A percentile compares a stretch with the other conserved stretches of the same genome.
Conservation (phyloP, 2,113 vertebrate species). For the Gobius niger region DNA sequence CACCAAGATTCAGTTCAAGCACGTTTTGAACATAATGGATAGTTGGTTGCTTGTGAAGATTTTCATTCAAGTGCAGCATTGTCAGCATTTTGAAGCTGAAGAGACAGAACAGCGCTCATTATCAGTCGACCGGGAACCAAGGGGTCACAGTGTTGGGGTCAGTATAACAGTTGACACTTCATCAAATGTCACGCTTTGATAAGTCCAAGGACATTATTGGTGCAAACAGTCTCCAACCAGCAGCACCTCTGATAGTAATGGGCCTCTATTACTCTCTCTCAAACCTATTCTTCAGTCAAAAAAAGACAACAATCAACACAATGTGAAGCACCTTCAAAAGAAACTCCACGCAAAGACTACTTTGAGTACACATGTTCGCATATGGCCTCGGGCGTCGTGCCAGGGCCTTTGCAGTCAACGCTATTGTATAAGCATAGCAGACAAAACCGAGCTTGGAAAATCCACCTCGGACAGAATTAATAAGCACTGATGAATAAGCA, state of each 20-base stretch:
- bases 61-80: background rate
- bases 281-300: background rate
- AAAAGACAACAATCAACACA: background rate
- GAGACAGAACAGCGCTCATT: slow-evolving; percentile 11
- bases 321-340: background rate
- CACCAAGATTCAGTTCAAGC: too few relatives aligned
- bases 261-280: background rate
- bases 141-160: slow-evolving; percentile 33
- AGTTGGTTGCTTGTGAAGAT: too few relatives aligned
- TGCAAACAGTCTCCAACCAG: slow-evolving; percentile 42
- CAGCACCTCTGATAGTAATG: slow-evolving; percentile 19
- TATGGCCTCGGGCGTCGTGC: slow-evolving; percentile 24
- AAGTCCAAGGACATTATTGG: slow-evolving; percentile 61
- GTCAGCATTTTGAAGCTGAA: slow-evolving; percentile 19
- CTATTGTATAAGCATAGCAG: slow-evolving; percentile 38
- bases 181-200: slow-evolving; percentile 37
- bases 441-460: slow-evolving; percentile 30
- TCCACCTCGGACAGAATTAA: slow-evolving; percentile 36
- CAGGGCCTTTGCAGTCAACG: slow-evolving; percentile 32
- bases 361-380: slow-evolving; percentile 27
- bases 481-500: slow-evolving; percentile 54
- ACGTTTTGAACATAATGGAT: too few relatives aligned
- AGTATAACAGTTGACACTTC: slow-evolving; percentile 42
- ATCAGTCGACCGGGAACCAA: slow-evolving; percentile 47
- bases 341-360: slow-evolving; percentile 11